Conservation (phyloP, 2,113 vertebrate genomes). For the Argyrosomus japonicus region DNA sequence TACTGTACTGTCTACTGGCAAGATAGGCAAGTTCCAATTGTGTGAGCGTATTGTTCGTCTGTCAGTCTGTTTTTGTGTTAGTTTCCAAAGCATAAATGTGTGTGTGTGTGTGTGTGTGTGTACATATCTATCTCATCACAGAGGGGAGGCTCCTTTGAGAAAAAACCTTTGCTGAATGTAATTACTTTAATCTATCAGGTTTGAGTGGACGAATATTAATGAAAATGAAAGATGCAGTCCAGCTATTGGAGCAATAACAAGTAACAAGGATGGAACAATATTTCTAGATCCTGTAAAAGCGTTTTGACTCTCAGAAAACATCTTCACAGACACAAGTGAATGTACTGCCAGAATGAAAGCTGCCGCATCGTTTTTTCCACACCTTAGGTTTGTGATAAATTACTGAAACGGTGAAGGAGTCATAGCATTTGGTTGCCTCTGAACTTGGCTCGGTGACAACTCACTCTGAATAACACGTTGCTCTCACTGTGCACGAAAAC, state of each 20-base stretch:
- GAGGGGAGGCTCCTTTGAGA: constrained; percentile 33
- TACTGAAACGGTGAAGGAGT: not conserved
- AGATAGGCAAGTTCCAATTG: constrained; percentile 28
- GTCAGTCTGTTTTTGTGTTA: not conserved
- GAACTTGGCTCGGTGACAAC: not conserved
- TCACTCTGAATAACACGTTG: constrained; percentile 28
- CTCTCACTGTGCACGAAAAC: not conserved
- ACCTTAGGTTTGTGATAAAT: not conserved
- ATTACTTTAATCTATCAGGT: constrained; percentile 48
- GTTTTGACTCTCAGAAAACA: constrained; percentile 8
- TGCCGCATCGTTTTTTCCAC: not conserved
- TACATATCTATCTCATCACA: constrained; percentile 21
- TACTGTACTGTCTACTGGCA: not conserved
- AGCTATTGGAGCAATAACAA: not conserved
- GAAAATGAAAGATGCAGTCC: constrained; percentile 1
- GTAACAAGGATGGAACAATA: not conserved
- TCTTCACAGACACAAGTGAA: constrained; percentile 4
- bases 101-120: constrained; percentile 21
- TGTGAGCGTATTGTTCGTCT: constrained; percentile 2
- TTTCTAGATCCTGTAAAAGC: constrained; percentile 6
- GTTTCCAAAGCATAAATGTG: constrained; percentile 30
- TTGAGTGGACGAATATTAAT: constrained; percentile 43
- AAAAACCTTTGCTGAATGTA: constrained; percentile 47
- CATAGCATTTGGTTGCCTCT: not conserved
- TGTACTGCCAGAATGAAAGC: constrained; percentile 3